A percentile compares a stretch with the other conserved stretches of the same genome.
phyloP scores from a whole-genome alignment of 1,140 invertebrate species.

The Philotrypesis tridentata region DNA sequence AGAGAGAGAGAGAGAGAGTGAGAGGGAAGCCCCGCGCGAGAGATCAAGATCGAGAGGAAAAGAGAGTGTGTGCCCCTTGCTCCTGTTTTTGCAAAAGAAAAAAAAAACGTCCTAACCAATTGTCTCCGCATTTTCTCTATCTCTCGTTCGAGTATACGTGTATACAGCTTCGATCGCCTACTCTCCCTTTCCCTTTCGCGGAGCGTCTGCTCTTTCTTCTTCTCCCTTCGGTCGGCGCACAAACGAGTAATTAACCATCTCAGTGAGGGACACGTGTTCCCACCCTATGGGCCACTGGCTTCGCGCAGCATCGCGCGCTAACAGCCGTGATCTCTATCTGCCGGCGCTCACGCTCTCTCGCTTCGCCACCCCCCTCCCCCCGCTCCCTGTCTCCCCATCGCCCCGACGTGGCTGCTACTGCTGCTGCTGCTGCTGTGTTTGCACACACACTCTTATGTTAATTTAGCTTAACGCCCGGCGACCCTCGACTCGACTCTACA shows the following conservation, averaged over 20 bases:
- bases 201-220: constrained; percentile 39
- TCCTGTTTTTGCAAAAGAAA: too few relatives aligned
- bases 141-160: background rate
- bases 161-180: background rate
- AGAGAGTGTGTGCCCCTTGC: too few relatives aligned
- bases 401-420: constrained; percentile 39
- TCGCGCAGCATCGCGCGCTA: constrained; percentile 20
- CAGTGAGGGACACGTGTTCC: constrained; percentile 70
- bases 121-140: background rate
- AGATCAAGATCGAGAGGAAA: too few relatives aligned
- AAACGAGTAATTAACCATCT: constrained; percentile 74
- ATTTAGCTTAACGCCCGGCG: constrained; percentile 70
- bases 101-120: too few relatives aligned
- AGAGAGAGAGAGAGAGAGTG: too few relatives aligned
- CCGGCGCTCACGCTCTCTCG: constrained; percentile 37
- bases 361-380: constrained; percentile 39
- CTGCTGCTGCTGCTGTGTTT: constrained; percentile 65
- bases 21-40: too few relatives aligned
- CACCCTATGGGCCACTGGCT: constrained; percentile 49
- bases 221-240: constrained; percentile 55
- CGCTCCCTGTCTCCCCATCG: too few relatives aligned
- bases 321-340: constrained; percentile 50
- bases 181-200: constrained; percentile 13
- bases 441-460: constrained; percentile 74
- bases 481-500: constrained; percentile 51